Conservation (phyloP, 2,888 invertebrate species). For the Drosophila incognita region DNA sequence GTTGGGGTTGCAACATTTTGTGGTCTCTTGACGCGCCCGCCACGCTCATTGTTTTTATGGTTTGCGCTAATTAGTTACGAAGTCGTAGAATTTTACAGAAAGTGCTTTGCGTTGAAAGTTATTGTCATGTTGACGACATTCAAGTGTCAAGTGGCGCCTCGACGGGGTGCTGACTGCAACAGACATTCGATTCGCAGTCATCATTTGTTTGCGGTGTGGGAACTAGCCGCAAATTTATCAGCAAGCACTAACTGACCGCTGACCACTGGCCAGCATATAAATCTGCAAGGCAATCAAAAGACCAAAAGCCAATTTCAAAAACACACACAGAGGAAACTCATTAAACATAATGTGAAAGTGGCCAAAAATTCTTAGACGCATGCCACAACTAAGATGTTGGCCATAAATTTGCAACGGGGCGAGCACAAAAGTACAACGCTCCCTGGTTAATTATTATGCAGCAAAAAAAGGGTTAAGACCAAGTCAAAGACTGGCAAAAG, state of each 20-base stretch:
- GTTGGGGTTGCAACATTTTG: constrained; percentile 45
- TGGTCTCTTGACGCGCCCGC: constrained; percentile 46
- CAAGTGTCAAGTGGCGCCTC: constrained; percentile 39
- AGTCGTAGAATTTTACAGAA: constrained; percentile 81
- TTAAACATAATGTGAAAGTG: constrained; percentile 61
- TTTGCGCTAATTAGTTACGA: constrained; percentile 83
- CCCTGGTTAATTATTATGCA: constrained; percentile 69
- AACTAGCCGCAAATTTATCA: constrained; percentile 45
- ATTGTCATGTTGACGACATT: constrained; percentile 56
- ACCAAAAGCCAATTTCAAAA: constrained; percentile 50
- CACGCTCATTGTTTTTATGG: constrained; percentile 81
- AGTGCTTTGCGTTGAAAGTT: constrained; percentile 54
- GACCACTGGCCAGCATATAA: constrained; percentile 16
- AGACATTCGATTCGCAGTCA: constrained; percentile 50
- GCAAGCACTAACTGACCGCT: constrained; percentile 18
- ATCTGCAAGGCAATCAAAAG: constrained; percentile 2
- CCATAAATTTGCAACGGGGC: constrained; percentile 56
- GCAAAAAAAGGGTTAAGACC: constrained; percentile 30
- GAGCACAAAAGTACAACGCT: constrained; percentile 16
- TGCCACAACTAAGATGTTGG: constrained; percentile 52
- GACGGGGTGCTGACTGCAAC: neutral
- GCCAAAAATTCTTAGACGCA: constrained; percentile 36
- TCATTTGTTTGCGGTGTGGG: constrained; percentile 34
- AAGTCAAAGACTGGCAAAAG: constrained; percentile 27
- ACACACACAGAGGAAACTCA: constrained; percentile 41